phyloP scores from a whole-genome alignment of 2,888 invertebrate species.

The Agrochola litura region DNA sequence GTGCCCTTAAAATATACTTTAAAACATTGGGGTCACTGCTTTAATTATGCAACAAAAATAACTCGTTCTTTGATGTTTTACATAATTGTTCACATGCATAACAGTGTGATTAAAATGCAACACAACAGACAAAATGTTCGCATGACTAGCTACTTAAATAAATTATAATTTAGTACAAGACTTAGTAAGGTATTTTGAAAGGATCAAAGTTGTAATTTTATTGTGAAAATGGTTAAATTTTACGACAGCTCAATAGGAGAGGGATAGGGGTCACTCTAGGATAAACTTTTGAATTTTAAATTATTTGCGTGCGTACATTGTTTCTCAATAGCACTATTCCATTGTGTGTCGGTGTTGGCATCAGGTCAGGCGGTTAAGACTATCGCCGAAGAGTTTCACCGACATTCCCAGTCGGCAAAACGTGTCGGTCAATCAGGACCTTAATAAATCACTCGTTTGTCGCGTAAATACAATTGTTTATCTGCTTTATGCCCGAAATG shows the following conservation, averaged over 20 bases:
- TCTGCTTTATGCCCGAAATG: conserved; percentile 43
- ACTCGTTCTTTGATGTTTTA: neutral
- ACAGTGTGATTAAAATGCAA: neutral
- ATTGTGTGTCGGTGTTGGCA: conserved; percentile 60
- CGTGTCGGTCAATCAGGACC: conserved; percentile 62
- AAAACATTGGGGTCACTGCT: neutral
- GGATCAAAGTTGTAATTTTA: neutral
- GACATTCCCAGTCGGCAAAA: conserved; percentile 45
- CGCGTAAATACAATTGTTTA: conserved; percentile 67
- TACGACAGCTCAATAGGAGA: neutral
- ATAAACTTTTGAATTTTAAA: conserved; percentile 37
- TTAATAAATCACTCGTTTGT: conserved; percentile 55
- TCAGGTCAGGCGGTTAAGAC: conserved; percentile 46
- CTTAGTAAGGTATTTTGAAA: neutral
- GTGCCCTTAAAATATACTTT: neutral
- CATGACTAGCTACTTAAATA: conserved; percentile 7
- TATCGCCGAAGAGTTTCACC: conserved; percentile 23
- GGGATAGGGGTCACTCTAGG: conserved; percentile 15
- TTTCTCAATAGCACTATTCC: conserved; percentile 34
- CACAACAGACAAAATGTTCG: neutral
- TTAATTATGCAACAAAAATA: conserved; percentile 14
- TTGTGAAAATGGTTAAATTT: neutral
- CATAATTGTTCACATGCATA: neutral
- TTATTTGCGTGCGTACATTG: conserved; percentile 8
- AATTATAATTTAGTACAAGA: neutral